A percentile compares a stretch with the other conserved stretches of the same genome.
Conservation (phyloP, 2,888 invertebrate species). For the Pachycephus smyrnensis region DNA sequence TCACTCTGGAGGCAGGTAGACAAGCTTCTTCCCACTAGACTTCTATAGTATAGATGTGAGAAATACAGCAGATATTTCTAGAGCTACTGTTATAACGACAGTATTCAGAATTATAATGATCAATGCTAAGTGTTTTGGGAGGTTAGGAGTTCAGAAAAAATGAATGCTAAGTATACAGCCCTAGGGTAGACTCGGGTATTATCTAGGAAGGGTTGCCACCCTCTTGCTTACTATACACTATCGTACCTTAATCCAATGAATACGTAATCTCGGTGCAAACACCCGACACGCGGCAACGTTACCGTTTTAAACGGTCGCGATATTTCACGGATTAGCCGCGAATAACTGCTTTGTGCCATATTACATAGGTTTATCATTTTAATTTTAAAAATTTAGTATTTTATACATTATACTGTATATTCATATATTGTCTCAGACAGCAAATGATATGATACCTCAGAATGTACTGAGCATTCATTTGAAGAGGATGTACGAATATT, state of each 20-base stretch:
- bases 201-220: conserved; percentile 36
- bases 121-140: neutral
- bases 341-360: conserved; percentile 39
- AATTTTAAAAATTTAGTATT: neutral
- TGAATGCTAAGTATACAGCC: neutral
- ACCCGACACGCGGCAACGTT: conserved; percentile 57
- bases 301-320: conserved; percentile 58
- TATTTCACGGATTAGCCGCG: conserved; percentile 64
- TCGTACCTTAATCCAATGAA: conserved; percentile 59
- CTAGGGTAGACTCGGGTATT: neutral
- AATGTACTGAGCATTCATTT: neutral
- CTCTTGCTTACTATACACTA: conserved; percentile 13
- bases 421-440: neutral
- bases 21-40: neutral
- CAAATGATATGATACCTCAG: neutral
- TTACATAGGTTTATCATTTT: neutral
- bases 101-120: neutral
- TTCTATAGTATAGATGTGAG: neutral
- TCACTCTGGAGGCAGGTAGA: neutral
- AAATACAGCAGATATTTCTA: neutral
- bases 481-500: no score
- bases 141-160: neutral
- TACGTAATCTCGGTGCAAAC: conserved; percentile 64
- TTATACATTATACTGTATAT: neutral
- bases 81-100: neutral